phyloP scores from a whole-genome alignment of 2,113 vertebrate genomes.

The Tetraodon nigroviridis region DNA sequence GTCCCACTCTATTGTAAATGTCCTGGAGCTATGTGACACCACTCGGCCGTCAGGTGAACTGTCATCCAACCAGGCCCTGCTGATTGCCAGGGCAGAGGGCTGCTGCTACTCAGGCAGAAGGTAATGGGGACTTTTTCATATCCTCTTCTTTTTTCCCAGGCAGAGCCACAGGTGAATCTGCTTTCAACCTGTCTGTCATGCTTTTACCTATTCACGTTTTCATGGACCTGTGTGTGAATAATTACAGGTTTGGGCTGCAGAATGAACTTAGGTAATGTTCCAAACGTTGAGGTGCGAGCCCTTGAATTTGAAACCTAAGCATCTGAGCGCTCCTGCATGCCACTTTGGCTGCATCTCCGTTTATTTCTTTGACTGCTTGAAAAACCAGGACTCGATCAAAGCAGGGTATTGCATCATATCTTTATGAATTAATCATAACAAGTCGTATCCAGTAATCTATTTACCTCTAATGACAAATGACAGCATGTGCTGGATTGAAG shows the following conservation, averaged over 20 bases:
- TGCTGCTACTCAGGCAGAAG: conserved; percentile 56
- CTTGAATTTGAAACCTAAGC: conserved; percentile 30
- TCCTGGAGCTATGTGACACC: conserved; percentile 57
- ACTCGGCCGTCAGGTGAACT: conserved; percentile 57
- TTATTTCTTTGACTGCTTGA: conserved; percentile 16
- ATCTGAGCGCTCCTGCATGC: conserved; percentile 12
- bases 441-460: conserved; percentile 33
- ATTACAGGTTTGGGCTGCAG: conserved; percentile 25
- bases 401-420: conserved; percentile 28
- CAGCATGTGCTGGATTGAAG: conserved; percentile 9
- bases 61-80: conserved; percentile 59
- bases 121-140: conserved; percentile 9
- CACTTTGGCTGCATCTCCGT: conserved; percentile 31
- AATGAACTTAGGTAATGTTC: conserved; percentile 2
- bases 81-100: conserved; percentile 43
- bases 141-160: conserved; percentile 35
- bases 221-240: conserved; percentile 4
- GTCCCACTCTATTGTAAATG: conserved; percentile 35
- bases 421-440: conserved; percentile 37
- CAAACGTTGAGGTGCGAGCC: conserved; percentile 9
- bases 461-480: conserved; percentile 22
- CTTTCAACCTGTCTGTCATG: conserved; percentile 12
- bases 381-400: conserved; percentile 37
- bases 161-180: conserved; percentile 14
- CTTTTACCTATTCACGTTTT: conserved; percentile 9